A percentile compares a stretch with the other conserved stretches of the same genome.
Conservation (phyloP, 1,140 invertebrate species). For the Aphelinus atriplicis region DNA sequence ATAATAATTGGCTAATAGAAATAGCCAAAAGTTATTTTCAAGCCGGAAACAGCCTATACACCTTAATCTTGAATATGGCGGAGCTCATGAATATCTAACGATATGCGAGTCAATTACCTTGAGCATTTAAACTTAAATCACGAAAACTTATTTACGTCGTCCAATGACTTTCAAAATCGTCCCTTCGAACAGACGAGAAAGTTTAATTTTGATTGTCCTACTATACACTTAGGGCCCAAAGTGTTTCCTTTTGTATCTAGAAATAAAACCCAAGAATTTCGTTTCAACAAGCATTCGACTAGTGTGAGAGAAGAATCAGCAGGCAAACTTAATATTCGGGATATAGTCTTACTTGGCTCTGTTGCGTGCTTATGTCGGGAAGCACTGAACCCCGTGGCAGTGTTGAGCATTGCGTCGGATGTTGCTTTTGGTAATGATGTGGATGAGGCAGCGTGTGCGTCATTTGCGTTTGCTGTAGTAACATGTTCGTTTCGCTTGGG, state of each 20-base stretch:
- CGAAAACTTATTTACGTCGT: no score
- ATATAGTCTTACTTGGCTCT: slow-evolving; percentile 50
- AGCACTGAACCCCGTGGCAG: slow-evolving; percentile 60
- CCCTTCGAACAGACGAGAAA: no score
- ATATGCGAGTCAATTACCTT: no score
- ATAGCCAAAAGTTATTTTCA: not conserved
- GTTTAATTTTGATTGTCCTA: not conserved
- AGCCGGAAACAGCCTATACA: not conserved
- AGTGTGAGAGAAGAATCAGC: not conserved
- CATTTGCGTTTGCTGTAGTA: slow-evolving; percentile 65
- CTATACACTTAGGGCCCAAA: slow-evolving; percentile 38
- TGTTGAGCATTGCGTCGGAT: slow-evolving; percentile 64
- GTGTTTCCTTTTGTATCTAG: slow-evolving; percentile 33
- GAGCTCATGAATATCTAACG: no score
- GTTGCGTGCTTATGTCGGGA: slow-evolving; percentile 57
- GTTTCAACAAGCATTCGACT: not conserved
- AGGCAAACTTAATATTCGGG: not conserved
- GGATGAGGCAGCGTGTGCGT: slow-evolving; percentile 67
- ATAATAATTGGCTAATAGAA: no score
- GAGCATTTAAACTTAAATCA: no score
- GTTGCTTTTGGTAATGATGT: slow-evolving; percentile 68
- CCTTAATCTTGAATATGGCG: no score
- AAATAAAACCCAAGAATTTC: slow-evolving; percentile 7
- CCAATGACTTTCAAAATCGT: no score
- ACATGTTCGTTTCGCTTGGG: slow-evolving; percentile 69